Evolutionary conservation across 1,140 invertebrate genomes (phyloP).

Genomic region (Teleogryllus occipitalis): DNA sequence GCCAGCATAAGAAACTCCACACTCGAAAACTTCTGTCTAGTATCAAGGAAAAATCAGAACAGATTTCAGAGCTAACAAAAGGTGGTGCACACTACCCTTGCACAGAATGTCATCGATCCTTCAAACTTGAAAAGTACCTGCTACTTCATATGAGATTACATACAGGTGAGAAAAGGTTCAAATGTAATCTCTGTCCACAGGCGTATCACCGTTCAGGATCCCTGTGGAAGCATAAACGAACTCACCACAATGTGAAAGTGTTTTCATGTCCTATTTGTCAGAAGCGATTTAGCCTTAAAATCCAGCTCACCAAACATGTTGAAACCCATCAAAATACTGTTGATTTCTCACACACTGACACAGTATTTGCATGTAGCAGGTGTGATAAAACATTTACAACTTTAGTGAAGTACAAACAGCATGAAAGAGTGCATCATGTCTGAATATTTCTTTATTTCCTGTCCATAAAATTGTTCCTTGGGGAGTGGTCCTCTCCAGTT

Average conservation of each 20-base stretch:
- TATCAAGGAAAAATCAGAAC: not conserved
- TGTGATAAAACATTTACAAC: slow-evolving; percentile 14
- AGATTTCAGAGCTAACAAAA: not conserved
- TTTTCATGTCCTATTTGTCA: slow-evolving; percentile 6
- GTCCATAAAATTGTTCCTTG: not conserved
- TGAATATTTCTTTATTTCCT: not conserved
- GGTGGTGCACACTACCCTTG: not conserved
- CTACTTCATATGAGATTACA: slow-evolving; percentile 7
- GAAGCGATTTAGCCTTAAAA: slow-evolving; percentile 1
- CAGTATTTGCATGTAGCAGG: not conserved
- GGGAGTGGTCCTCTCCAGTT: too few species aligned
- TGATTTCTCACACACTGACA: not conserved
- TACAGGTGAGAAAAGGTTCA: slow-evolving; percentile 12
- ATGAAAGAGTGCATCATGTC: not conserved
- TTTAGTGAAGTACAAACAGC: not conserved
- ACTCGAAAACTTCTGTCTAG: slow-evolving; percentile 7
- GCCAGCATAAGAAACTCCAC: slow-evolving; percentile 13
- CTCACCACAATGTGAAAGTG: not conserved
- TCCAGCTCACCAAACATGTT: slow-evolving; percentile 3
- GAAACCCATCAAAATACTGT: not conserved
- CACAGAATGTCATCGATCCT: slow-evolving; percentile 3
- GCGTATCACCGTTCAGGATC: not conserved
- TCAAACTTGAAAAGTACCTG: not conserved
- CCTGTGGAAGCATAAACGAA: slow-evolving; percentile 16
- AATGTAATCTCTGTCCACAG: slow-evolving; percentile 11